Evolutionary conservation across 2,888 invertebrate species (phyloP), one percentile per base, ranked within the genome.

Genomic region (Dastarcus helophoroides): DNA sequence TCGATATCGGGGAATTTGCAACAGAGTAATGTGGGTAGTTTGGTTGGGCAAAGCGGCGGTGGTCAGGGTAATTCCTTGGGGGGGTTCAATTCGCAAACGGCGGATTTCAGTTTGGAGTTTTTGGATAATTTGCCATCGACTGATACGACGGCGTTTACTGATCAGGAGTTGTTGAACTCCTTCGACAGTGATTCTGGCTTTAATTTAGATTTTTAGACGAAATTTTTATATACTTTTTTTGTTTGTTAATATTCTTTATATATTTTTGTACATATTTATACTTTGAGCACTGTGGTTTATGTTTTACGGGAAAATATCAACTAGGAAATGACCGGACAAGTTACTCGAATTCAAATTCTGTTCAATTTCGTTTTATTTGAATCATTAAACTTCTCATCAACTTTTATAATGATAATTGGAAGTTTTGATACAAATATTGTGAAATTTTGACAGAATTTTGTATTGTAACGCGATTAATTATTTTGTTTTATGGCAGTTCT

Each of bases 81-180:
- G 50, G 68, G 63, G 53, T 56, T 66, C 30, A 67, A 65, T 38
- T 64, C 66, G 32, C 59, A 69, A 38, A 56, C 69, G 5, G 55
- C 63, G 4, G 83, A 86, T 62, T 81, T 88, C 61, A 79, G 76
- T 60, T 72, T 88, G 48, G 86, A 88, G 67, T 84, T 86, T 65
- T 70, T 86, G 38, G 88, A 88, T 59, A 81, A 79, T 63, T 71
- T 88, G 58, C 77, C 79, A 32, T 68, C 79, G 44, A 71, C 73
- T 29, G 85, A 88, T 60, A 72, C 80, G 36, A 72, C 72, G 51
- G 76, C 73, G 52, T 78, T 83, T 60, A 77, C 80, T 47, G 82
- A 84, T 35, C 83, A 85, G 57, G 86, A 86, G 55, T 64, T 86
- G 40, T 69, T 86, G 47, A 85, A 78, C 62, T 84, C 84, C 31